phyloP scores from a whole-genome alignment of 2,888 invertebrate genomes.

The Apamea monoglypha region DNA sequence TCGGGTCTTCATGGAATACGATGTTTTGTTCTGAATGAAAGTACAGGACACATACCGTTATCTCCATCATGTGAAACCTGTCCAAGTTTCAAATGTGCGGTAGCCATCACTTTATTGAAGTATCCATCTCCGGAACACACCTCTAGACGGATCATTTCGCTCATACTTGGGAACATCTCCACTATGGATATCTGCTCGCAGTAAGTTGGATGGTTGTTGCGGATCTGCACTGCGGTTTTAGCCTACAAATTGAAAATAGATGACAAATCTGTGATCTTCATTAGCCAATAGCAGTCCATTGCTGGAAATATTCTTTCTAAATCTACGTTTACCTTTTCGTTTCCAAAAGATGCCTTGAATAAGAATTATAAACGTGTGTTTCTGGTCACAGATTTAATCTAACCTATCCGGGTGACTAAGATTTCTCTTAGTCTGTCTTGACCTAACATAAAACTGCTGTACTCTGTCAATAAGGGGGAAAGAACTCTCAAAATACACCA shows the following conservation, averaged over 20 bases:
- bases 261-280: background rate
- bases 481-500: background rate
- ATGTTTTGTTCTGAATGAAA: background rate
- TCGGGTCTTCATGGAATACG: background rate
- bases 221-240: conserved; percentile 91
- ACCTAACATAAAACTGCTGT: background rate
- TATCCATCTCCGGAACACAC: conserved; percentile 85
- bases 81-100: conserved; percentile 73
- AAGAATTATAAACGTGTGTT: background rate
- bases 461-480: background rate
- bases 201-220: conserved; percentile 92
- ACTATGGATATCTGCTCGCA: conserved; percentile 94
- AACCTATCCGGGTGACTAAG: background rate
- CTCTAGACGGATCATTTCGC: conserved; percentile 93
- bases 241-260: conserved; percentile 83
- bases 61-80: conserved; percentile 83
- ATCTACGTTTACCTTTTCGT: background rate
- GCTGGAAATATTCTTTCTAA: too few relatives aligned
- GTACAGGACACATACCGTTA: conserved; percentile 73
- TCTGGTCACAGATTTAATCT: background rate
- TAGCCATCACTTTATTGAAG: conserved; percentile 81
- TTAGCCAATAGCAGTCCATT: background rate
- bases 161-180: conserved; percentile 95
- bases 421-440: background rate
- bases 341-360: background rate